Evolutionary conservation across 2,888 invertebrate species (phyloP).

Genomic region (Polymixis flavicincta): DNA sequence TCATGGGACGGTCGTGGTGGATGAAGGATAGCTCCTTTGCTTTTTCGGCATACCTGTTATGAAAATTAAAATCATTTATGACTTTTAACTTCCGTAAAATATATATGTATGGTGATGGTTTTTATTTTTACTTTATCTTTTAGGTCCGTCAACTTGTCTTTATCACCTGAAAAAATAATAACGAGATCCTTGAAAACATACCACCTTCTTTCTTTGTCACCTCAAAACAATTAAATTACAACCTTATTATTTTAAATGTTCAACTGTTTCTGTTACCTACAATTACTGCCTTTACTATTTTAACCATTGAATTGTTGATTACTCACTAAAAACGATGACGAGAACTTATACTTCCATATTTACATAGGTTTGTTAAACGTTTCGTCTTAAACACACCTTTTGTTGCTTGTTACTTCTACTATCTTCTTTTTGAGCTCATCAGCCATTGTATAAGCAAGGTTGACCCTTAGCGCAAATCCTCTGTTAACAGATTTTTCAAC

Average conservation of each 20-base stretch:
- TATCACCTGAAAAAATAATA: too few species aligned
- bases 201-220: background rate
- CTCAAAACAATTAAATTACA: background rate
- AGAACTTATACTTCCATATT: background rate
- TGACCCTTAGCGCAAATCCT: slow-evolving; percentile 71
- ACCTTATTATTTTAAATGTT: background rate
- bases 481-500: slow-evolving; percentile 66
- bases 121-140: background rate
- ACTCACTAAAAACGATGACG: background rate
- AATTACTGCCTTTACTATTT: background rate
- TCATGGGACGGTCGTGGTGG: slow-evolving; percentile 82
- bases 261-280: background rate
- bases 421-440: slow-evolving; percentile 68
- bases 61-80: background rate
- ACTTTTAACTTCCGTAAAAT: background rate
- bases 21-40: slow-evolving; percentile 64
- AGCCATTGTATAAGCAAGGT: slow-evolving; percentile 66
- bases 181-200: background rate
- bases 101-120: too few species aligned
- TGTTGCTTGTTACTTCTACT: slow-evolving; percentile 63
- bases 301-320: background rate
- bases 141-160: background rate
- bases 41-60: slow-evolving; percentile 63
- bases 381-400: slow-evolving; percentile 60
- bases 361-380: too few species aligned